These are phyloP conservation scores for Hirtodrosophila duncani DNA, from an alignment of 2,888 invertebrate species.

Conservation along the genomic window DNA sequence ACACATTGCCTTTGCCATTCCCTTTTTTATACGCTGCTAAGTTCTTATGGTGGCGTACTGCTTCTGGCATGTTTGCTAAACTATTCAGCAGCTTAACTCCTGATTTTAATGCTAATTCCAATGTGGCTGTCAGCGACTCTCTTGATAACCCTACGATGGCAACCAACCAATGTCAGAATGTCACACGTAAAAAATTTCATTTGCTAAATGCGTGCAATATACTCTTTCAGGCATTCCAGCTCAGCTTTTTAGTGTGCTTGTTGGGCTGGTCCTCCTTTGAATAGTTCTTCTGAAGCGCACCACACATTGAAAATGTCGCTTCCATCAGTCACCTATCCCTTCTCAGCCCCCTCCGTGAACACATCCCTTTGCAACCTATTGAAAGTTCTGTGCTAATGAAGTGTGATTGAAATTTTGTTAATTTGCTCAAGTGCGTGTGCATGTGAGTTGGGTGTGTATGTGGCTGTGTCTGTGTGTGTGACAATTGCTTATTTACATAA, in stretches of 20 bases:
- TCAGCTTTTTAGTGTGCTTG: too few species aligned
- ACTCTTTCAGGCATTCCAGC: too few species aligned
- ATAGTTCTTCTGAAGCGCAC: too few species aligned
- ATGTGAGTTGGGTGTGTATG: background rate
- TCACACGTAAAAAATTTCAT: conserved; percentile 32
- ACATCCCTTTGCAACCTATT: conserved; percentile 22
- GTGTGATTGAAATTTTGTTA: conserved; percentile 74
- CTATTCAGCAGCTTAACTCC: conserved; percentile 19
- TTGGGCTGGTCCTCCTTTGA: too few species aligned
- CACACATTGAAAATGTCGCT: too few species aligned
- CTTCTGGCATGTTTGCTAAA: conserved; percentile 2
- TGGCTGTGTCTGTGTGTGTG: conserved; percentile 13
- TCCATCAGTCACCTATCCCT: background rate
- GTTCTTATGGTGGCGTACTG: background rate
- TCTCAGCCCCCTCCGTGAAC: conserved; percentile 3
- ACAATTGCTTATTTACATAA: conserved; percentile 45
- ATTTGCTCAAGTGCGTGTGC: conserved; percentile 62
- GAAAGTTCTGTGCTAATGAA: conserved; percentile 68
- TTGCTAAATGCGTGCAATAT: conserved; percentile 36
- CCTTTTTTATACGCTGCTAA: background rate
- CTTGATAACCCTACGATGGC: background rate
- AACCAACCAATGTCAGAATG: background rate
- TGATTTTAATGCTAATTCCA: conserved; percentile 24
- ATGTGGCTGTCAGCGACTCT: background rate
- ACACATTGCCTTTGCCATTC: too few species aligned